These are phyloP conservation scores for Pollachius pollachius DNA, from an alignment of 2,113 vertebrate genomes.

Conservation along the genomic window DNA sequence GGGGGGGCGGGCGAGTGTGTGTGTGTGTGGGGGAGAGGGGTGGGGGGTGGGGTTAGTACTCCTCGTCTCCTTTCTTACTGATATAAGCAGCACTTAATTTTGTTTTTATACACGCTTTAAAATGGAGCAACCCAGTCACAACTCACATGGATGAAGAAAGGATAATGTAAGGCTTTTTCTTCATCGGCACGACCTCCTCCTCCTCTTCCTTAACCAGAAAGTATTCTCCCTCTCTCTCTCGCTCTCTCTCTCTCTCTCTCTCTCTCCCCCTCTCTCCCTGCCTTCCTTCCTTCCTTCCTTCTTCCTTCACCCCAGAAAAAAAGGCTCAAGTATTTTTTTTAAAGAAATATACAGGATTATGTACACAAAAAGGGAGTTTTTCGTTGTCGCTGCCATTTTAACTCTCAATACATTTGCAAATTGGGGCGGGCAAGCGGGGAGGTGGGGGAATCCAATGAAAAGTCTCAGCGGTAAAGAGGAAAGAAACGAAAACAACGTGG, in stretches of 20 bases:
- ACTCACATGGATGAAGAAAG: slow-evolving; percentile 97
- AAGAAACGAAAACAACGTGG: slow-evolving; percentile 63
- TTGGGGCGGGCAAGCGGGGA: too few relatives aligned
- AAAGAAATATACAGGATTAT: slow-evolving; percentile 99
- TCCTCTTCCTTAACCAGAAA: too few relatives aligned
- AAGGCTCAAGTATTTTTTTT: slow-evolving; percentile 97
- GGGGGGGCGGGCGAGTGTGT: slow-evolving; percentile 6
- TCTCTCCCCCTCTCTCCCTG: slow-evolving; percentile 50
- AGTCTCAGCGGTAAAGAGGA: slow-evolving; percentile 34
- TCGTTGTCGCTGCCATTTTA: slow-evolving; percentile 61
- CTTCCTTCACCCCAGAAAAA: slow-evolving; percentile 74
- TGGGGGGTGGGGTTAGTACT: slow-evolving; percentile 85
- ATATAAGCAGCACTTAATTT: slow-evolving; percentile 99
- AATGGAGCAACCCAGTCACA: slow-evolving; percentile 98
- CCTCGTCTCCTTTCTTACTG: slow-evolving; percentile 90
- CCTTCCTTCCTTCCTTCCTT: slow-evolving; percentile 55
- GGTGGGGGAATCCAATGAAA: too few relatives aligned
- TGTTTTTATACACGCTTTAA: slow-evolving; percentile 84
- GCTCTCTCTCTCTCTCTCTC: slow-evolving; percentile 42
- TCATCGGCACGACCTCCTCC: slow-evolving; percentile 85
- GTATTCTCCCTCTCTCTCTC: slow-evolving; percentile 51
- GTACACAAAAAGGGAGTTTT: slow-evolving; percentile 85
- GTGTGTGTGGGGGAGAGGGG: slow-evolving; percentile 64
- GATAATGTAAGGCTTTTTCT: slow-evolving; percentile 99
- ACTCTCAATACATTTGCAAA: slow-evolving; percentile 70